phyloP scores from a whole-genome alignment of 1,140 invertebrate genomes.

The Brachionus rubens region DNA sequence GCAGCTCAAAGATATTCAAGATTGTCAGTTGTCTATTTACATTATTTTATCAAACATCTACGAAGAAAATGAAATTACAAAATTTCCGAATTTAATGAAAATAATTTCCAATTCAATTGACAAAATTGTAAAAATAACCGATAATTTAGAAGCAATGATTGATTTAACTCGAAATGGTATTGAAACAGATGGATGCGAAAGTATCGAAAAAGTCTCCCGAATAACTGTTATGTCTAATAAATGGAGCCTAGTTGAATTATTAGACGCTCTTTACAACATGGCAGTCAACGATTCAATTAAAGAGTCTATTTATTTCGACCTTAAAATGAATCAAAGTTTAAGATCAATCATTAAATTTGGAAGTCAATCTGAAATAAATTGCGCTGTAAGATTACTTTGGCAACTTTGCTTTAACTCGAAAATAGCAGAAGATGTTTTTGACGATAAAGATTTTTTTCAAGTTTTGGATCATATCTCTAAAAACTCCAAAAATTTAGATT shows the following conservation, averaged over 20 bases:
- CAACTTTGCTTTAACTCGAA: conserved; percentile 37
- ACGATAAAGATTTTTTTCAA: background rate
- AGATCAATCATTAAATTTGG: conserved; percentile 14
- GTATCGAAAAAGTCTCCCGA: background rate
- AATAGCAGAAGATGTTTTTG: background rate
- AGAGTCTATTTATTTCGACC: conserved; percentile 13
- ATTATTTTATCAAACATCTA: conserved; percentile 19
- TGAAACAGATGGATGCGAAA: background rate
- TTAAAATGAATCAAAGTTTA: background rate
- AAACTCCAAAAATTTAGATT: background rate
- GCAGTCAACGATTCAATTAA: conserved; percentile 42
- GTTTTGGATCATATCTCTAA: background rate
- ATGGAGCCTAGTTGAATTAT: conserved; percentile 13
- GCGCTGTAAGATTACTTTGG: conserved; percentile 6
- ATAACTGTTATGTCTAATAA: background rate
- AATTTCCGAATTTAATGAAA: background rate
- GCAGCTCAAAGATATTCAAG: background rate
- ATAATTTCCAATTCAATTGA: background rate
- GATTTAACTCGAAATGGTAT: background rate
- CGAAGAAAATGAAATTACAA: conserved; percentile 7
- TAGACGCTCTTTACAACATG: background rate
- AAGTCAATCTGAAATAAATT: conserved; percentile 12
- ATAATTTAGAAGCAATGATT: background rate
- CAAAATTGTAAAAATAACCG: background rate
- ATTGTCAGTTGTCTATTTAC: conserved; percentile 4